Evolutionary conservation across 2,113 vertebrate genomes (phyloP), one percentile per base, ranked within the genome.

Genomic region (Mola mola): DNA sequence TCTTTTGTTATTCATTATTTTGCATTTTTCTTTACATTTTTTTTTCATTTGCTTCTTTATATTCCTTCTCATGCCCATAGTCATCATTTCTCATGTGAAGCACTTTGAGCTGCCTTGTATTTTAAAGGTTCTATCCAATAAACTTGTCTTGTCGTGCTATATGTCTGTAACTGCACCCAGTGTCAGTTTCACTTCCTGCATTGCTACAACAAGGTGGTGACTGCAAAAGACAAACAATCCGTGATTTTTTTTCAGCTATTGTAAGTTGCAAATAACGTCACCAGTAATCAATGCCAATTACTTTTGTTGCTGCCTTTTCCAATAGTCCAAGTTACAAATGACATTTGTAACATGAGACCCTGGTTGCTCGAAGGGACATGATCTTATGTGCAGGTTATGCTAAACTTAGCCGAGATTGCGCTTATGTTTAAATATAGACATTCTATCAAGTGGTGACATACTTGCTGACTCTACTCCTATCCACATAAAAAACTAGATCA

Each of bases 341-440:
- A 49, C 60, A 57, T 76, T 71, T 84, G 58, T 46, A 73, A 74
- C 25, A n/a, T 6, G 24, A 67, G 28, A 8, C n/a, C n/a, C n/a
- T n/a, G n/a, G n/a, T n/a, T n/a, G n/a, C n/a, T n/a, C n/a, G n/a
- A n/a, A n/a, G n/a, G n/a, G n/a, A n/a, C 38, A 9, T 57, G 2
- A 33, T 26, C 37, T n/a, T n/a, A 17, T 49, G 8, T 52, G 17
- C 41, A 56, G 13, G 22, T 61, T 59, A 15, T 48, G 47, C 55
- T 41, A 47, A 66, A 67, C 17, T 57, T 65, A 56, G 59, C 37
- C 3, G 13, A 26, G 17, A 34, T 29, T 31, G 10, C 26, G 66
- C 64, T 42, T 37, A 22, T 34, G 57, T 22, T 37, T 72, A 73
- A 68, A 73, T 65, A 63, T 75, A 78, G 46, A 71, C 21, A 31